Conservation (phyloP, 2,888 invertebrate genomes). For the Agonopterix alstromeriana region DNA sequence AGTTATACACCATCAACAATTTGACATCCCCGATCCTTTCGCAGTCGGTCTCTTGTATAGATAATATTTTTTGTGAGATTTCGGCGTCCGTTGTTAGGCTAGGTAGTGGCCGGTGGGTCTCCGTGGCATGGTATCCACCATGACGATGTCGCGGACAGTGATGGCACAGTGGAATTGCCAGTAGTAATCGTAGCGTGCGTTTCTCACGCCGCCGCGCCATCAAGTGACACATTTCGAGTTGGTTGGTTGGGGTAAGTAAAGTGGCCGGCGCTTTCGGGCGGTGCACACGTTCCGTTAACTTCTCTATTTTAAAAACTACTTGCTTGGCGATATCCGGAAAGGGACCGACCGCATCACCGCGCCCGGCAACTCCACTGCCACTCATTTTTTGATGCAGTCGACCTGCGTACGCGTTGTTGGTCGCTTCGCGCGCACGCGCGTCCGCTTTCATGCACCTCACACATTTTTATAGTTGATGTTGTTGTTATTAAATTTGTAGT, state of each 20-base stretch:
- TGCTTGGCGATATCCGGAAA: constrained; percentile 72
- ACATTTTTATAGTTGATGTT: constrained; percentile 50
- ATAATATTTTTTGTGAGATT: constrained; percentile 33
- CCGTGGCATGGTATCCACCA: constrained; percentile 21
- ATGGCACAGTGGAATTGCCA: neutral
- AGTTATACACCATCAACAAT: constrained; percentile 20
- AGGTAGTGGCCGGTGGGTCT: constrained; percentile 30
- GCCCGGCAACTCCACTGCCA: constrained; percentile 43
- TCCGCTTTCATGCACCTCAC: constrained; percentile 51
- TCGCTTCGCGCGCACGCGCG: constrained; percentile 68
- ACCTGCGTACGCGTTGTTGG: constrained; percentile 68
- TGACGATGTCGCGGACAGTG: neutral
- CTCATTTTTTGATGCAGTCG: constrained; percentile 70
- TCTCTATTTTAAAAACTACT: constrained; percentile 74
- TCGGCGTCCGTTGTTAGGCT: constrained; percentile 6
- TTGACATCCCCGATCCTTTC: constrained; percentile 32
- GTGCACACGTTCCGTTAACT: constrained; percentile 72
- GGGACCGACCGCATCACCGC: constrained; percentile 63
- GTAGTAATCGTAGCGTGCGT: neutral
- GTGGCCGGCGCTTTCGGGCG: constrained; percentile 70
- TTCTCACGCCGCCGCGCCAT: constrained; percentile 25
- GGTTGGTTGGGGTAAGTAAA: constrained; percentile 62
- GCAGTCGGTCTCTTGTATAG: constrained; percentile 30
- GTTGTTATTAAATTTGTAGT: constrained; percentile 39
- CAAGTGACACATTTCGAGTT: constrained; percentile 68